Conservation (phyloP, 2,888 invertebrate species). For the Nomada fucata region DNA sequence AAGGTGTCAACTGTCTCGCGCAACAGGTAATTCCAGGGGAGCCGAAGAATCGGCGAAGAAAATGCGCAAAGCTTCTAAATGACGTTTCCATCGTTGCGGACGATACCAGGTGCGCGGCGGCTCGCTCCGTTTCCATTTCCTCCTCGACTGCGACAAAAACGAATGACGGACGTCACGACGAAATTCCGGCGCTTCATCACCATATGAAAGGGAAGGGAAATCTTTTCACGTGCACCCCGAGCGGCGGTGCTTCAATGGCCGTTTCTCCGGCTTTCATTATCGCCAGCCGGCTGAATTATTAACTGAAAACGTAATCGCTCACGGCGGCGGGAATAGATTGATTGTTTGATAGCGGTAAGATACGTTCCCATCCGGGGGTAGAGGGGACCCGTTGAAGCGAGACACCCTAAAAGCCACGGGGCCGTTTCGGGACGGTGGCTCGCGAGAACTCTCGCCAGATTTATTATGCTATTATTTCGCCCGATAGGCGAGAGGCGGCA, state of each 20-base stretch:
- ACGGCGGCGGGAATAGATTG: constrained; percentile 54
- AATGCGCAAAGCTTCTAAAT: too few relatives aligned
- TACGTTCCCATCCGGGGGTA: constrained; percentile 39
- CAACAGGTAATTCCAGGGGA: too few relatives aligned
- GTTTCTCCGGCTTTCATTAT: constrained; percentile 38
- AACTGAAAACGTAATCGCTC: constrained; percentile 56
- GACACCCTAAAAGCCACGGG: constrained; percentile 34
- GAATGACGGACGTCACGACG: too few relatives aligned
- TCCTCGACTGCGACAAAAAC: too few relatives aligned
- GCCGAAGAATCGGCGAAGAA: too few relatives aligned
- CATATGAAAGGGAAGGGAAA: too few relatives aligned
- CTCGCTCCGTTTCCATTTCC: too few relatives aligned
- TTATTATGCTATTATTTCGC: constrained; percentile 77
- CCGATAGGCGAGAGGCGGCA: constrained; percentile 62
- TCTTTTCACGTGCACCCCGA: not conserved
- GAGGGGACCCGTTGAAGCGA: constrained; percentile 51
- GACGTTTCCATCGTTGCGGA: too few relatives aligned
- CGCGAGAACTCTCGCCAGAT: constrained; percentile 74
- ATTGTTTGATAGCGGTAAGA: constrained; percentile 47
- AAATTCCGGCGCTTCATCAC: too few relatives aligned
- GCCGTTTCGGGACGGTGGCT: constrained; percentile 28
- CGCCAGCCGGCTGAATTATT: constrained; percentile 45
- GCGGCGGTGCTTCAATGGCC: not conserved
- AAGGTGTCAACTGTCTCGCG: too few relatives aligned
- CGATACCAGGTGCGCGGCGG: too few relatives aligned